Evolutionary conservation across 2,797 vertebrate genomes (phyloP).

Genomic region (Ceyx erithaca): DNA sequence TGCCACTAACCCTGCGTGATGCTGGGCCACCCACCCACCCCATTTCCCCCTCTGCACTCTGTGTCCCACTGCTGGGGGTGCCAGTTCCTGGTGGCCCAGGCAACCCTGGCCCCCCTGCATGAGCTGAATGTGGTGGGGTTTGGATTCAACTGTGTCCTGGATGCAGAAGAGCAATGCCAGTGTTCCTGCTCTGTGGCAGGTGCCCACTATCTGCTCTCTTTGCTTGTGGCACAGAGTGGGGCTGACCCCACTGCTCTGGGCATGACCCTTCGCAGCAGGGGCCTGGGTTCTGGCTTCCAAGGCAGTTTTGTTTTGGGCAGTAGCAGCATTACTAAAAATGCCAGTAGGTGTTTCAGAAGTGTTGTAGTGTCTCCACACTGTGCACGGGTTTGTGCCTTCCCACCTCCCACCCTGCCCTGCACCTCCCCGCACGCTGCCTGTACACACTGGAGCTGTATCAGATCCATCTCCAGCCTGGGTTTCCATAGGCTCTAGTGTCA

Average conservation of each 20-base stretch:
- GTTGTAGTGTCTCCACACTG: background rate
- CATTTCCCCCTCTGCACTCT: accelerated
- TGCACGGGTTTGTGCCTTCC: background rate
- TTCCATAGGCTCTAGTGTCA: accelerated
- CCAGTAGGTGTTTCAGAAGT: background rate
- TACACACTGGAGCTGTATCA: accelerated
- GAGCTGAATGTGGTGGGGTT: background rate
- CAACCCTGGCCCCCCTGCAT: background rate
- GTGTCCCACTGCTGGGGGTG: accelerated
- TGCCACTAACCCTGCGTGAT: background rate
- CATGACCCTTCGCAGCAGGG: background rate
- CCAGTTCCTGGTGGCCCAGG: accelerated
- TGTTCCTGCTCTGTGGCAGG: accelerated
- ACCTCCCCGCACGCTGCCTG: background rate
- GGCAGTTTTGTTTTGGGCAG: background rate
- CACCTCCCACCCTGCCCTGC: background rate
- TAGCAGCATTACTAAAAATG: background rate
- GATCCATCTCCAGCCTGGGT: accelerated
- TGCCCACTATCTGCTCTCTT: background rate
- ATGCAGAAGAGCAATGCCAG: background rate
- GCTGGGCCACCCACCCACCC: background rate
- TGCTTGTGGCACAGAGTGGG: background rate
- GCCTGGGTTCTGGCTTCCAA: background rate
- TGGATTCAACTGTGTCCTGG: accelerated
- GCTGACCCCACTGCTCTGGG: background rate